Evolutionary conservation across 2,113 vertebrate genomes (phyloP), one percentile per base, ranked within the genome.

Genomic region (Phyllostomus discolor): DNA sequence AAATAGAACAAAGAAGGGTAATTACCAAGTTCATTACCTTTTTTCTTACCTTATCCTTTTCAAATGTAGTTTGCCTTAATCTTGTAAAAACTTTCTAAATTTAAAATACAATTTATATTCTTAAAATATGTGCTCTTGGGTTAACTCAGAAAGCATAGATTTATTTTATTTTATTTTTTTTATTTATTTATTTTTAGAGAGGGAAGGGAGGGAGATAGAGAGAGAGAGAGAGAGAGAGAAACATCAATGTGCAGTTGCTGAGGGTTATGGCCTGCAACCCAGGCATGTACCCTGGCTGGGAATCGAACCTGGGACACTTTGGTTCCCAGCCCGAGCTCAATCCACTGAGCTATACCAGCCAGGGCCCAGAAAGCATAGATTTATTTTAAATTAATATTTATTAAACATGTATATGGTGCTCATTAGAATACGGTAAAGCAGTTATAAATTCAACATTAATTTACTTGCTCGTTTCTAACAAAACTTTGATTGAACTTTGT

Each of bases 161-260:
- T 66, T 96, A 41, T 90, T 67, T 76, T 94, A 69, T 85, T 81
- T 66, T 96, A 41, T 90, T 67, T 76, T 94, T 85, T 81, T 66
- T 96, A 41, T 90, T 67, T 76, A 89, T 81, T 66, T 96, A 41
- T 90, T 67, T 76, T 94, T n/a, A n/a, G n/a, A n/a, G n/a, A n/a
- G n/a, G n/a, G n/a, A n/a, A n/a, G n/a, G n/a, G n/a, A n/a, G n/a
- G n/a, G n/a, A n/a, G n/a, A n/a, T n/a, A n/a, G n/a, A n/a, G n/a
- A n/a, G n/a, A n/a, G n/a, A n/a, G n/a, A n/a, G n/a, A n/a, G n/a
- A n/a, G n/a, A n/a, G n/a, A n/a, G n/a, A n/a, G n/a, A n/a, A n/a
- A n/a, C n/a, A n/a, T n/a, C n/a, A n/a, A n/a, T n/a, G n/a, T n/a
- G n/a, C n/a, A n/a, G n/a, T n/a, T n/a, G n/a, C n/a, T n/a, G n/a